Evolutionary conservation across 2,113 vertebrate genomes (phyloP).

Genomic region (Neolamprologus modestus): DNA sequence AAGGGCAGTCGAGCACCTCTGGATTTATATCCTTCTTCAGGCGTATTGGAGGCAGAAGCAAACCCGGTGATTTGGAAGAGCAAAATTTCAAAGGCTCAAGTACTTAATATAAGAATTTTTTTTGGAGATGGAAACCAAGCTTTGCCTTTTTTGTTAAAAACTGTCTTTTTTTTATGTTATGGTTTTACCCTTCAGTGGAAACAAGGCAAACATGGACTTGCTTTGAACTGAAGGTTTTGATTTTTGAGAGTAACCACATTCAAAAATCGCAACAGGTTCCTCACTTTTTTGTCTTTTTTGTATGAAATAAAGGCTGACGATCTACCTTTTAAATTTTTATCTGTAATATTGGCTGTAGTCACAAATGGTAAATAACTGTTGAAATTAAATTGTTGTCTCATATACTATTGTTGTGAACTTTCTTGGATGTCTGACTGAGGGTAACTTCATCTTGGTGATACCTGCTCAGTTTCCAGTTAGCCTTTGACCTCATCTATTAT

Average conservation of each 20-base stretch:
- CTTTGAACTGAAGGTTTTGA: constrained; percentile 34
- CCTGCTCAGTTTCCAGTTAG: constrained; percentile 21
- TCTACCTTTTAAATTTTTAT: background rate
- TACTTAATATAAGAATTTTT: background rate
- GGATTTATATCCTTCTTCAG: constrained; percentile 66
- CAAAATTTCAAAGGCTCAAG: background rate
- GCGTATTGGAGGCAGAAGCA: constrained; percentile 58
- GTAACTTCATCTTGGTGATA: background rate
- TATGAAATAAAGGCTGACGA: constrained; percentile 35
- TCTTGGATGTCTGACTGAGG: background rate
- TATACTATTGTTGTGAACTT: background rate
- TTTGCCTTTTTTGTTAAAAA: background rate
- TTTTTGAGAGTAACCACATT: constrained; percentile 7
- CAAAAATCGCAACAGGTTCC: background rate
- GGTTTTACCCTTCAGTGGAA: background rate
- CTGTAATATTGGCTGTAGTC: background rate
- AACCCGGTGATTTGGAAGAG: constrained; percentile 27
- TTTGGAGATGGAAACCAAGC: background rate
- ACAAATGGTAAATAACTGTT: background rate
- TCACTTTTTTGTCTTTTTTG: constrained; percentile 3
- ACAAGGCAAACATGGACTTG: constrained; percentile 61
- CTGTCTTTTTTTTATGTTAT: background rate
- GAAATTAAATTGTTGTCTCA: background rate
- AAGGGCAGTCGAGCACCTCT: constrained; percentile 24
- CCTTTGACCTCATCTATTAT: constrained; percentile 43